A percentile compares a stretch with the other conserved stretches of the same genome.
Evolutionary conservation across 2,888 invertebrate species (phyloP).

Genomic region (Andrena minutula): DNA sequence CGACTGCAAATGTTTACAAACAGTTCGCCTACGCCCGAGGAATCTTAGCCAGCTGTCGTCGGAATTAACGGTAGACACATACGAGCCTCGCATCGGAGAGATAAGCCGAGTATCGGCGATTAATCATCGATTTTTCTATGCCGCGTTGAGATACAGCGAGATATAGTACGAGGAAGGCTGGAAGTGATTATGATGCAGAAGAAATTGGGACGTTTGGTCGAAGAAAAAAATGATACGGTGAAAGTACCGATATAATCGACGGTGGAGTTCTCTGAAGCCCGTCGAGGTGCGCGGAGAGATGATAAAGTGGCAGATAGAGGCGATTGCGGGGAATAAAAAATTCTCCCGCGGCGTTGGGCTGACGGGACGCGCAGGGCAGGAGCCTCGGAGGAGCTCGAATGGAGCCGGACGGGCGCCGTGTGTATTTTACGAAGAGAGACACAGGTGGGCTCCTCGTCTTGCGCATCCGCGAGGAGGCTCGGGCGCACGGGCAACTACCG

Average conservation of each 20-base stretch:
- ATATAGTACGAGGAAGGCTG: neutral
- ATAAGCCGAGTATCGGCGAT: slow-evolving; percentile 3
- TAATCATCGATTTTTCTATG: neutral
- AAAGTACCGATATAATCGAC: slow-evolving; percentile 3
- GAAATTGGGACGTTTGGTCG: neutral
- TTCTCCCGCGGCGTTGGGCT: slow-evolving; percentile 3
- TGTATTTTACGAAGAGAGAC: slow-evolving; percentile 63
- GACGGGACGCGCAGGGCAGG: slow-evolving; percentile 4
- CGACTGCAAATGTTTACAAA: slow-evolving; percentile 56
- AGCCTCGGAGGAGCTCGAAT: neutral
- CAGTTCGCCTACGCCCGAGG: slow-evolving; percentile 19
- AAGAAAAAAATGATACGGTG: neutral
- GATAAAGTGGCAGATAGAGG: neutral
- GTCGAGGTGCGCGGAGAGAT: neutral
- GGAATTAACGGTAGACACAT: slow-evolving; percentile 37
- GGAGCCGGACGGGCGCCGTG: slow-evolving; percentile 25
- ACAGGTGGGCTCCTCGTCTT: slow-evolving; percentile 71
- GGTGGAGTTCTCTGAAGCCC: neutral
- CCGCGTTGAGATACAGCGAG: neutral
- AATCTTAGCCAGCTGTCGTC: slow-evolving; percentile 27
- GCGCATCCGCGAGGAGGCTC: slow-evolving; percentile 63
- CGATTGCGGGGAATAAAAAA: slow-evolving; percentile 9
- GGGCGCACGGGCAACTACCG: slow-evolving; percentile 68
- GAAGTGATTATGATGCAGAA: neutral
- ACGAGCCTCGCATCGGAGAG: slow-evolving; percentile 7